These are phyloP conservation scores for Lasiurus borealis DNA, from an alignment of 2,113 vertebrate genomes.

Conservation along the genomic window DNA sequence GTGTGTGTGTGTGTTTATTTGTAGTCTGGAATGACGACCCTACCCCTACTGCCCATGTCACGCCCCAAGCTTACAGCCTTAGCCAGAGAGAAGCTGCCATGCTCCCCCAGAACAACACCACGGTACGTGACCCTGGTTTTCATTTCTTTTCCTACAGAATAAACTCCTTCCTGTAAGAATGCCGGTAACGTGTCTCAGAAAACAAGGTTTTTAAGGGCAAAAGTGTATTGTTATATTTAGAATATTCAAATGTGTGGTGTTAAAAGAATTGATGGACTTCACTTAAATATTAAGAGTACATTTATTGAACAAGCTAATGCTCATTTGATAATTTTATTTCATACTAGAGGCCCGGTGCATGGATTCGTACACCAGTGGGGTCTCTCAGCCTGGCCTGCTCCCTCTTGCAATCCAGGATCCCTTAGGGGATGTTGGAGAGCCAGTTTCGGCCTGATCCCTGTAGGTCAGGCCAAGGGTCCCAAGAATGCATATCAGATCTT, in stretches of 20 bases:
- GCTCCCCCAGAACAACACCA: slow-evolving; percentile 74
- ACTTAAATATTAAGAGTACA: neutral
- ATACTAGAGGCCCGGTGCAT: too few species aligned
- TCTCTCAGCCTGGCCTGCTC: too few species aligned
- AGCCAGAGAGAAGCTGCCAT: slow-evolving; percentile 81
- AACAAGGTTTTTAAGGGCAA: slow-evolving; percentile 18
- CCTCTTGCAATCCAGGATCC: too few species aligned
- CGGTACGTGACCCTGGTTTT: slow-evolving; percentile 81
- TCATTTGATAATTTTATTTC: slow-evolving; percentile 14
- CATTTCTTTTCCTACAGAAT: slow-evolving; percentile 33
- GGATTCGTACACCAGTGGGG: too few species aligned
- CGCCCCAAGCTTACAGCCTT: slow-evolving; percentile 74
- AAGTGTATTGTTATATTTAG: neutral
- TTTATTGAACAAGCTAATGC: neutral
- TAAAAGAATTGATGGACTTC: neutral
- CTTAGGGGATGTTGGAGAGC: too few species aligned
- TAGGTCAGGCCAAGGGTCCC: too few species aligned
- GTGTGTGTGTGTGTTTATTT: slow-evolving; percentile 66
- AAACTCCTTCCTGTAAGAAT: neutral
- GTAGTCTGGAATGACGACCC: slow-evolving; percentile 84
- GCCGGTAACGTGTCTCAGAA: neutral
- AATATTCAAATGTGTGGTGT: slow-evolving; percentile 28
- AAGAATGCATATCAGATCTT: too few species aligned
- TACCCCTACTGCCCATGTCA: slow-evolving; percentile 77
- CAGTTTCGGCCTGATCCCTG: too few species aligned